Conservation (phyloP, 2,797 vertebrate species). For the Furcifer pardalis region DNA sequence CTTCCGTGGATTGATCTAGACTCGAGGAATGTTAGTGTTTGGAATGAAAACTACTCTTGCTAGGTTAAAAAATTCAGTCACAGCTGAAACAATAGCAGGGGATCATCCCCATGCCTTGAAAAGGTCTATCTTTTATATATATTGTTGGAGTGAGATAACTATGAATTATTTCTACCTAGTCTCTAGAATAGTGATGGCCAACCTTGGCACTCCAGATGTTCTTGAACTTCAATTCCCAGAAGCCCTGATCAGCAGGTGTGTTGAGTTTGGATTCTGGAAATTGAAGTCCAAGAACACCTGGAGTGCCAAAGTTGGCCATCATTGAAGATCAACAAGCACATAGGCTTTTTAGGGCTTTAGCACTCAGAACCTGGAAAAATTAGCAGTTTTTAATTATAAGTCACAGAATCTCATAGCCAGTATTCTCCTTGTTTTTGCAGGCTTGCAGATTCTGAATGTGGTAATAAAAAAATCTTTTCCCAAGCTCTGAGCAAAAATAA, state of each 20-base stretch:
- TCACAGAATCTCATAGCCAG: no score
- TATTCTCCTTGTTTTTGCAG: no score
- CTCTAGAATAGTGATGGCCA: no score
- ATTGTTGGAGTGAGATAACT: neutral
- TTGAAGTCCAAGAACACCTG: no score
- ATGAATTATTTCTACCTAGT: neutral
- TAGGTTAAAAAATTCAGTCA: neutral
- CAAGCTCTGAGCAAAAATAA: neutral
- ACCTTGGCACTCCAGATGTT: no score
- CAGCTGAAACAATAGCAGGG: neutral
- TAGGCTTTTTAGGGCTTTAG: neutral
- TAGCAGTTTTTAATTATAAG: no score
- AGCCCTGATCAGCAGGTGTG: no score
- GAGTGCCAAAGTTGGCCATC: no score
- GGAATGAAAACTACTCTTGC: neutral
- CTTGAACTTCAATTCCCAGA: no score
- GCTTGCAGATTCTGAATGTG: no score
- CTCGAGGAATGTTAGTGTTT: neutral
- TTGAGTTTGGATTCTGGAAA: no score
- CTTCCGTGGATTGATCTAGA: neutral
- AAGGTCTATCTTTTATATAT: neutral
- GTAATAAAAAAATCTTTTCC: neutral
- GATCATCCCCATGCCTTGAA: neutral
- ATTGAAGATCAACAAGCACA: neutral
- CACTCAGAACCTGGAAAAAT: no score